A percentile compares a stretch with the other conserved stretches of the same genome.
phyloP scores from a whole-genome alignment of 2,113 vertebrate species.

The Pongo abelii region DNA sequence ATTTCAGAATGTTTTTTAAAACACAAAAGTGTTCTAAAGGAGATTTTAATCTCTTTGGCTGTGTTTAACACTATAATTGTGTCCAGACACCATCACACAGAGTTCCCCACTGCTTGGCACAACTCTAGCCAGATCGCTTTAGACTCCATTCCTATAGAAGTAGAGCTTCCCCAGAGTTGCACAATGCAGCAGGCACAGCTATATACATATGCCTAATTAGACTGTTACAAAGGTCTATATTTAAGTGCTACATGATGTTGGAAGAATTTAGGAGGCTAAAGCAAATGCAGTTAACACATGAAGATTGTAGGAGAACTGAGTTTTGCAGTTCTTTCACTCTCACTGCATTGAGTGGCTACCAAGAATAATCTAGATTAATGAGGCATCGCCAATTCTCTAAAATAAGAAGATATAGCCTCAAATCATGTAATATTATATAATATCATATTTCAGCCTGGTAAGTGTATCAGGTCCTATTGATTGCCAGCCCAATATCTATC shows the following conservation, averaged over 20 bases:
- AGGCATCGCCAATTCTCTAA: background rate
- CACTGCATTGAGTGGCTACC: background rate
- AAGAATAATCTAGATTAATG: background rate
- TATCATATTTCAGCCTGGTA: background rate
- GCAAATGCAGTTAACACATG: background rate
- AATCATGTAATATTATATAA: background rate
- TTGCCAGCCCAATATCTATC: background rate
- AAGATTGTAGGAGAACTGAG: background rate
- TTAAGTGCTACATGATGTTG: background rate
- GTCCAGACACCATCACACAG: background rate
- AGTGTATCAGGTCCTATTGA: background rate
- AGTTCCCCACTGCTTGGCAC: background rate
- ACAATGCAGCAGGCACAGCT: background rate
- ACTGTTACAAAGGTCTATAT: background rate
- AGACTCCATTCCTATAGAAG: background rate
- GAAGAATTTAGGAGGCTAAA: background rate
- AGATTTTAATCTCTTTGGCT: background rate
- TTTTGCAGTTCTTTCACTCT: background rate
- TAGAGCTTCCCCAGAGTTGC: background rate
- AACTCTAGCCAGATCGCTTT: background rate
- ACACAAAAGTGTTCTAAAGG: background rate
- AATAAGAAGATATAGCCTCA: background rate
- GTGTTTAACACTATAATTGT: background rate
- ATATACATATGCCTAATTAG: background rate
- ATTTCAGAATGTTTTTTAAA: background rate